phyloP scores from a whole-genome alignment of 2,888 invertebrate species.

The Mechanitis mazaeus region DNA sequence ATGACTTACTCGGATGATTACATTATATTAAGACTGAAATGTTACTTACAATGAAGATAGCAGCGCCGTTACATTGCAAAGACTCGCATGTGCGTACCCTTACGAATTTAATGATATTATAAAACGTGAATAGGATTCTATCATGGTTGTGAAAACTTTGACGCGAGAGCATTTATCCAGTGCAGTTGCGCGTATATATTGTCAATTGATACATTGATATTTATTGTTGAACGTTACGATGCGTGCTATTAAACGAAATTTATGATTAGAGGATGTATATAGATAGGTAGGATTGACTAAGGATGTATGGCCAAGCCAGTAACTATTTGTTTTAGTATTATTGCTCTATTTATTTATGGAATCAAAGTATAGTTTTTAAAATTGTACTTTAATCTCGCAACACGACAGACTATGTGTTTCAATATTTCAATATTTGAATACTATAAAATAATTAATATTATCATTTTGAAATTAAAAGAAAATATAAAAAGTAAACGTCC shows the following conservation, averaged over 20 bases:
- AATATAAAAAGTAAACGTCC: no score
- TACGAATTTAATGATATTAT: constrained; percentile 39
- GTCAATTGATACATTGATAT: constrained; percentile 26
- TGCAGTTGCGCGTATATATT: constrained; percentile 13
- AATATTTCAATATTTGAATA: background rate
- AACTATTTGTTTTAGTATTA: constrained; percentile 2
- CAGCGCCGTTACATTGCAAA: constrained; percentile 14
- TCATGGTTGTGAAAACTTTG: constrained; percentile 24
- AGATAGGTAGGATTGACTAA: constrained; percentile 13
- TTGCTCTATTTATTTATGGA: background rate
- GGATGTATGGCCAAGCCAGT: constrained; percentile 8
- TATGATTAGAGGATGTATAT: constrained; percentile 7
- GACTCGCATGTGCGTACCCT: constrained; percentile 13
- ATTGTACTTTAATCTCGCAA: background rate
- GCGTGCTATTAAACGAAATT: constrained; percentile 14
- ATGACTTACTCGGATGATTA: constrained; percentile 10
- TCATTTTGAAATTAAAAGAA: no score
- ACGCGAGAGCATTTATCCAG: constrained; percentile 24
- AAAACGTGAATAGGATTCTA: constrained; percentile 18
- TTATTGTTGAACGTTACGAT: constrained; percentile 14
- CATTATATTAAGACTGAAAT: constrained; percentile 32
- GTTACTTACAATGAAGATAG: constrained; percentile 25
- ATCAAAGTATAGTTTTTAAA: background rate
- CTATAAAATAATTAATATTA: no score
- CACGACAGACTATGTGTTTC: background rate